Conservation (phyloP, 2,888 invertebrate species). For the Chydorus sphaericus region DNA sequence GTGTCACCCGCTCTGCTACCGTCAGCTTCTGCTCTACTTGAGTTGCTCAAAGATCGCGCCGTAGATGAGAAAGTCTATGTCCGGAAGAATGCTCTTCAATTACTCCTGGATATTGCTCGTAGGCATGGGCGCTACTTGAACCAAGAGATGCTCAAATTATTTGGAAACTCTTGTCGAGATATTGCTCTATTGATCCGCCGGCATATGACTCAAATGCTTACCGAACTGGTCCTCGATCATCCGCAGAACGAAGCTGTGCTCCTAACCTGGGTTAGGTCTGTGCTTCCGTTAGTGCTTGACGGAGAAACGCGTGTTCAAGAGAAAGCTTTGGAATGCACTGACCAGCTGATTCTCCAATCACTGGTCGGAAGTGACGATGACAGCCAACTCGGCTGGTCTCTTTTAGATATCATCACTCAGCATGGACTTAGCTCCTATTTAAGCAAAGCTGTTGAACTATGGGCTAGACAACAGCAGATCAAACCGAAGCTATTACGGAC, state of each 20-base stretch:
- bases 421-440: not conserved
- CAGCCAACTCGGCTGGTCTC: not conserved
- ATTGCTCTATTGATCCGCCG: slow-evolving; percentile 36
- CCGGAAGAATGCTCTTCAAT: slow-evolving; percentile 34
- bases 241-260: slow-evolving; percentile 30
- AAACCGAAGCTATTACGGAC: not conserved
- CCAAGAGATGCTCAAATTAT: slow-evolving; percentile 18
- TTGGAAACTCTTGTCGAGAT: slow-evolving; percentile 32
- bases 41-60: slow-evolving; percentile 31
- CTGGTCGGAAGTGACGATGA: not conserved
- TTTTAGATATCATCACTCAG: slow-evolving; percentile 1
- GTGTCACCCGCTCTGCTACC: slow-evolving; percentile 25
- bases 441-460: slow-evolving; percentile 5
- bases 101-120: slow-evolving; percentile 29
- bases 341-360: not conserved
- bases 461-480: slow-evolving; percentile 1
- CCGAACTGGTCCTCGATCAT: slow-evolving; percentile 32
- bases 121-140: slow-evolving; percentile 22
- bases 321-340: slow-evolving; percentile 21
- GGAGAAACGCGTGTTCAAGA: slow-evolving; percentile 35
- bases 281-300: slow-evolving; percentile 40
- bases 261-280: slow-evolving; percentile 31
- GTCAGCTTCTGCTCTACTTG: slow-evolving; percentile 25
- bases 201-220: slow-evolving; percentile 36
- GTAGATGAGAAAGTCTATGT: slow-evolving; percentile 40